Evolutionary conservation across 2,113 vertebrate species (phyloP).

Genomic region (Lethenteron reissneri): DNA sequence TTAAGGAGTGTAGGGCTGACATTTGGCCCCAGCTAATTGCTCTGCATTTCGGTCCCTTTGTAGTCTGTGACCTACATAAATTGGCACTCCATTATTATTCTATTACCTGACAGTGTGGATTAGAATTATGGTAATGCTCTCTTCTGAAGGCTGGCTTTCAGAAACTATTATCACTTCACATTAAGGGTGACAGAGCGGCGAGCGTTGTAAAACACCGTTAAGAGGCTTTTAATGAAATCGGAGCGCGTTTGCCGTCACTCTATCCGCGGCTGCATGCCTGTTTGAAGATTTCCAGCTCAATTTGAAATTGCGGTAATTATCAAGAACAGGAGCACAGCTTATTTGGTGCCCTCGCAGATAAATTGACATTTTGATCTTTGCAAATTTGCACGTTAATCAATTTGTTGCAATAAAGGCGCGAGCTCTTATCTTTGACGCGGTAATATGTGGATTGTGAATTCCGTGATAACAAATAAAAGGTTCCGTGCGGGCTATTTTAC

Average conservation of each 20-base stretch:
- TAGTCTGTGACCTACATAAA: conserved; percentile 6
- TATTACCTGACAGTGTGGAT: conserved; percentile 6
- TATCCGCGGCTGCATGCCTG: too few relatives aligned
- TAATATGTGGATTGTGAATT: too few relatives aligned
- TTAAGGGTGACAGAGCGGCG: neutral
- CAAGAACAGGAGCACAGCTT: too few relatives aligned
- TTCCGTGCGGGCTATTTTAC: too few relatives aligned
- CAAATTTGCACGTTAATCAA: too few relatives aligned
- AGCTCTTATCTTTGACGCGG: too few relatives aligned
- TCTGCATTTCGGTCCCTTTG: conserved; percentile 2
- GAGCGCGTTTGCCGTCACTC: neutral
- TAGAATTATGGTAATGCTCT: conserved; percentile 6
- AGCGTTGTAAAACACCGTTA: conserved; percentile 6
- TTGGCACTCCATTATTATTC: conserved; percentile 6
- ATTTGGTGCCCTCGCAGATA: too few relatives aligned
- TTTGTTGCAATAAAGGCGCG: too few relatives aligned
- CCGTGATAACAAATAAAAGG: too few relatives aligned
- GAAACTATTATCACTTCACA: conserved; percentile 6
- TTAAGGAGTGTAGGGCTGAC: neutral
- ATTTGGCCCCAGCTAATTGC: conserved; percentile 4
- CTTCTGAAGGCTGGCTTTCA: conserved; percentile 7
- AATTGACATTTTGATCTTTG: too few relatives aligned
- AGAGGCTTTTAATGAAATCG: conserved; percentile 5
- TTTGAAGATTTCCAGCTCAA: too few relatives aligned
- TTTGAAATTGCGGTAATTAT: too few relatives aligned